phyloP scores from a whole-genome alignment of 2,888 invertebrate species.

The Blomia tropicalis region DNA sequence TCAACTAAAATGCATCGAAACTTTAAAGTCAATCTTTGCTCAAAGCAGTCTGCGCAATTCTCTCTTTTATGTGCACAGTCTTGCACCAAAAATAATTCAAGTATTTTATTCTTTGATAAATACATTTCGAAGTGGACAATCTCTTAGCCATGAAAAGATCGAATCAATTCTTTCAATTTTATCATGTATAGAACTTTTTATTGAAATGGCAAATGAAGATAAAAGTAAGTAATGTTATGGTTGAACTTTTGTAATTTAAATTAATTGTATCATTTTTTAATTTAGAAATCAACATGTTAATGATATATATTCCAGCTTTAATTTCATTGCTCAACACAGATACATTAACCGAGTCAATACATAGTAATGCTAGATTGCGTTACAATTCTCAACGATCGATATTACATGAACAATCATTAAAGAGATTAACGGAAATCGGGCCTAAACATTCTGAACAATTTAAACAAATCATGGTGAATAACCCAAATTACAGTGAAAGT shows the following conservation, averaged over 20 bases:
- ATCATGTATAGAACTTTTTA: constrained; percentile 54
- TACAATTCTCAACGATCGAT: constrained; percentile 44
- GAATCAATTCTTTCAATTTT: constrained; percentile 55
- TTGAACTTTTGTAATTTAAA: constrained; percentile 12
- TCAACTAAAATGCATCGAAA: constrained; percentile 59
- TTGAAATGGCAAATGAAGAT: constrained; percentile 54
- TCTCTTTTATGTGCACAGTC: constrained; percentile 60
- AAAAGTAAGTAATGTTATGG: constrained; percentile 50
- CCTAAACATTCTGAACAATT: constrained; percentile 88
- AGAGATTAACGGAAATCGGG: constrained; percentile 75
- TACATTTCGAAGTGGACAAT: constrained; percentile 46
- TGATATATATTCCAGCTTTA: constrained; percentile 72
- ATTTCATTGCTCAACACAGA: constrained; percentile 68
- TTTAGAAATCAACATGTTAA: constrained; percentile 72
- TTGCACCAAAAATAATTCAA: constrained; percentile 61
- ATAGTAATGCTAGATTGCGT: not conserved
- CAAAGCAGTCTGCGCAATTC: constrained; percentile 53
- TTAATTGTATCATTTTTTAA: constrained; percentile 23
- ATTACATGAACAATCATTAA: constrained; percentile 72
- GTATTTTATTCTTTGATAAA: constrained; percentile 44
- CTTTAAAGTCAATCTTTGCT: constrained; percentile 56
- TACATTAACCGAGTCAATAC: constrained; percentile 30
- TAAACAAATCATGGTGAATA: constrained; percentile 70
- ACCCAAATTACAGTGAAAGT: constrained; percentile 57
- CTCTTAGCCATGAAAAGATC: constrained; percentile 49